phyloP scores from a whole-genome alignment of 2,797 vertebrate species.

The Gambelia wislizenii region DNA sequence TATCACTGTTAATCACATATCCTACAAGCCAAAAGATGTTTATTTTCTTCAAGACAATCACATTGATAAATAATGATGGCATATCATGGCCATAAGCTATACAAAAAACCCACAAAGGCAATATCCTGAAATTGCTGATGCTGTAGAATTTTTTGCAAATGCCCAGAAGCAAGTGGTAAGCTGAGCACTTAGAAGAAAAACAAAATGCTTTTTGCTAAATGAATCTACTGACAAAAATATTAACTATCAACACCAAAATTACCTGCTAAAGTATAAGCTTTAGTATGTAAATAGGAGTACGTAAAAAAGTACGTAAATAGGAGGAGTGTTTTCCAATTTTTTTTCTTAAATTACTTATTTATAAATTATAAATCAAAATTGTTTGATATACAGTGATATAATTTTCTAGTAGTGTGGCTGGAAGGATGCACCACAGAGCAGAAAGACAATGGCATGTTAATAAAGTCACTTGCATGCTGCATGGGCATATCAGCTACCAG shows the following conservation, averaged over 20 bases:
- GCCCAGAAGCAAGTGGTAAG: neutral
- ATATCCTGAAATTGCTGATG: neutral
- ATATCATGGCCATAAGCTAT: slow-evolving; percentile 19
- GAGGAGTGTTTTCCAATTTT: slow-evolving; percentile 16
- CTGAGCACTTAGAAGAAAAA: neutral
- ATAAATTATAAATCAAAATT: slow-evolving; percentile 20
- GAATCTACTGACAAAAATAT: slow-evolving; percentile 31
- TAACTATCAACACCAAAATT: neutral
- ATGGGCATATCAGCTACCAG: neutral
- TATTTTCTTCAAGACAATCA: neutral
- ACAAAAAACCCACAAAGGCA: slow-evolving; percentile 31
- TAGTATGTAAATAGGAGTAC: slow-evolving; percentile 24
- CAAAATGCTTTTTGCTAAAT: slow-evolving; percentile 48
- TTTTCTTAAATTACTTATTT: slow-evolving; percentile 30
- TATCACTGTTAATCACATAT: slow-evolving; percentile 92
- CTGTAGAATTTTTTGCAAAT: slow-evolving; percentile 36
- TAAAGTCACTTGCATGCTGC: neutral
- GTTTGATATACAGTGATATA: slow-evolving; percentile 30
- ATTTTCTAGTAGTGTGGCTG: neutral
- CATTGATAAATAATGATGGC: neutral
- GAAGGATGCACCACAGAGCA: slow-evolving; percentile 28
- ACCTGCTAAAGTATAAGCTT: slow-evolving; percentile 32
- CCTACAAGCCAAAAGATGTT: slow-evolving; percentile 96
- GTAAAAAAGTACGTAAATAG: slow-evolving; percentile 39
- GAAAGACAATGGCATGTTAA: neutral